Evolutionary conservation across 37 sponge, comb jelly and placozoan genomes (phyloP), one percentile per base, ranked within the genome.

Genomic region (Oopsacas minuta): DNA sequence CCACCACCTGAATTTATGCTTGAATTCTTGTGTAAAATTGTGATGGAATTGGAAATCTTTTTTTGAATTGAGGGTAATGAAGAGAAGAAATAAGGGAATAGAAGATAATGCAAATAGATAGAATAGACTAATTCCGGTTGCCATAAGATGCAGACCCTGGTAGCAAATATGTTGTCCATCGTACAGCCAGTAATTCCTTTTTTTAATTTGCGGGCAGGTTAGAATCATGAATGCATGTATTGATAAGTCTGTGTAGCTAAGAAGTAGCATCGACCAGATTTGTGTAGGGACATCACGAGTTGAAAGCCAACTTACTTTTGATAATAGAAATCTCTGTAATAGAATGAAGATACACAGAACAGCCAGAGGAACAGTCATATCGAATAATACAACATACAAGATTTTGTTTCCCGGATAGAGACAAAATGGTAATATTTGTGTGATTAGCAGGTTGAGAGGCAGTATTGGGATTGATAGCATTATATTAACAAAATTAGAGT

Each of bases 211-310:
- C 7, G 75, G 75, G 75, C 75, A 61, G 7, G 20, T 61, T 34
- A 61, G 75, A 61, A 61, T n/a, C 75, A 61, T 61, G 75, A 61
- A 61, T 10, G 22, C 20, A n/a, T 61, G 75, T 20, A 61, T 61
- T 61, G 75, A 61, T n/a, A 61, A 34, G 30, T 61, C 75, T 61
- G 75, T 61, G 22, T 61, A 61, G 22, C 32, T 61, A 34, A 61
- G 75, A 61, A 61, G 75, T 5, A 61, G 75, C 75, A 61, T 61
- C 28, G 75, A 61, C 75, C 20, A 61, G 75, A 61, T 61, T 61
- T 61, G 75, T 5, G 75, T 61, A 3, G 75, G 75, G 7, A 61
- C 75, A 10, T 61, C 22, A 32, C 75, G 20, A 5, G 20, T 61
- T 10, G 75, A 61, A 3, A 61, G 28, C 20, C 20, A 61, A 12